These are phyloP conservation scores for Peromyscus attwateri DNA, from an alignment of 2,797 vertebrate genomes.

Conservation along the genomic window DNA sequence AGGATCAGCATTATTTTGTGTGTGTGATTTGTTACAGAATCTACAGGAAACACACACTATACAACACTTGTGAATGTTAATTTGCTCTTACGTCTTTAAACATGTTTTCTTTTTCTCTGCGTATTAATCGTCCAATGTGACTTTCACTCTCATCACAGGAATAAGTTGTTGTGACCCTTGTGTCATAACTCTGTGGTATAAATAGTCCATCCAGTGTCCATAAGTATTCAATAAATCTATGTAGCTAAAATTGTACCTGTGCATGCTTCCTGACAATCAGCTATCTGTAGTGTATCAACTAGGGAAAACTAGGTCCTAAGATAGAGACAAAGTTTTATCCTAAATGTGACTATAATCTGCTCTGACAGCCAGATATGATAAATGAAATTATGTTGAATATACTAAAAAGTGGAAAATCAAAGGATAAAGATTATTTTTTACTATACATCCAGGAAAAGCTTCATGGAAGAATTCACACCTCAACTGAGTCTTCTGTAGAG, in stretches of 20 bases:
- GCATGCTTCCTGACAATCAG: neutral
- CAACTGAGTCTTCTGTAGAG: neutral
- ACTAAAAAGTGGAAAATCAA: neutral
- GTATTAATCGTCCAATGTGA: neutral
- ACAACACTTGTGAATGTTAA: neutral
- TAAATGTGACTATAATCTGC: neutral
- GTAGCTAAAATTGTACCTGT: neutral
- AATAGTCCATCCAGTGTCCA: neutral
- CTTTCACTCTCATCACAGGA: neutral
- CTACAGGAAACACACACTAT: neutral
- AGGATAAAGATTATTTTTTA: neutral
- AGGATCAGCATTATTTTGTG: neutral
- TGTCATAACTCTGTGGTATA: neutral
- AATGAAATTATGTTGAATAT: neutral
- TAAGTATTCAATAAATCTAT: neutral
- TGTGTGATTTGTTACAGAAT: conserved; percentile 18
- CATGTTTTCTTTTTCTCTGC: neutral
- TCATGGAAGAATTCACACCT: conserved; percentile 23
- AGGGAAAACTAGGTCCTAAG: neutral
- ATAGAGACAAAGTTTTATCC: neutral
- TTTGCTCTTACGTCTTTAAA: neutral
- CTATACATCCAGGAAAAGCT: neutral
- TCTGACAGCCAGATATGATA: neutral
- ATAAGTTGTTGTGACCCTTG: neutral
- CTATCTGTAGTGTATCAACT: neutral